Base-by-base conservation (phyloP, 2,113 vertebrate genomes). In the Triplophysa rosa region DNA sequence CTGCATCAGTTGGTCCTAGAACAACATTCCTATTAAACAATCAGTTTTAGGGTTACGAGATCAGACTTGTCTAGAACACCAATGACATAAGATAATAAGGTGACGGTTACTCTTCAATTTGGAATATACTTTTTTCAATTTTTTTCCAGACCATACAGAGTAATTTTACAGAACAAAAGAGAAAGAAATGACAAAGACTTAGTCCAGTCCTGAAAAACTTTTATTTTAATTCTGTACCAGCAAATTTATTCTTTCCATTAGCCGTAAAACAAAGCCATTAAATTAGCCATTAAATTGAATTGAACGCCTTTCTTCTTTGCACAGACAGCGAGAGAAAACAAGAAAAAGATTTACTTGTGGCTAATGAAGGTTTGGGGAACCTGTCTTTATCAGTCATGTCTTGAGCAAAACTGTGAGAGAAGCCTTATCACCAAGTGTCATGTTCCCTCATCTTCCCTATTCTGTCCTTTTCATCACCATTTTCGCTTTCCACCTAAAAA, bases 361-460 rank as follows among this genome's bases (percentile, higher is more conserved):
- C 64, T 37, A 65, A 64, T 56, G 52, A 61, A 63, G 54, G 16
- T 59, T 74, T 72, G 52, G 45, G 54, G 14, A 70, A 19, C 9
- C 84, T 84, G 86, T 89, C 82, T 82, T 90, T 90, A 88, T 92
- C 33, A 37, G 33, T 37, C 90, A 89, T 86, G 82, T 89, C 86
- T 84, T 72, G 78, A 85, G 78, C 78, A 83, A 84, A 86, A 84
- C 73, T 79, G 86, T 82, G 72, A 65, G 47, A 65, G 33, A 77
- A 24, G 54, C 67, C 61, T 73, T 59, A 85, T 87, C 82, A 88
- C 63, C 68, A 81, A 56, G 66, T 74, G 81, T 85, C 75, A 66
- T n/a, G 61, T 59, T 47, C 17, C 58, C 8, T 69, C 67, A 72
- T 26, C 8, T 56, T 45, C 37, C 75, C 14, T 72, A 17, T 68